Percentiles rank a stretch among this genome's conserved stretches.
phyloP scores from a whole-genome alignment of 2,113 vertebrate genomes.

The Chloebia gouldiae region DNA sequence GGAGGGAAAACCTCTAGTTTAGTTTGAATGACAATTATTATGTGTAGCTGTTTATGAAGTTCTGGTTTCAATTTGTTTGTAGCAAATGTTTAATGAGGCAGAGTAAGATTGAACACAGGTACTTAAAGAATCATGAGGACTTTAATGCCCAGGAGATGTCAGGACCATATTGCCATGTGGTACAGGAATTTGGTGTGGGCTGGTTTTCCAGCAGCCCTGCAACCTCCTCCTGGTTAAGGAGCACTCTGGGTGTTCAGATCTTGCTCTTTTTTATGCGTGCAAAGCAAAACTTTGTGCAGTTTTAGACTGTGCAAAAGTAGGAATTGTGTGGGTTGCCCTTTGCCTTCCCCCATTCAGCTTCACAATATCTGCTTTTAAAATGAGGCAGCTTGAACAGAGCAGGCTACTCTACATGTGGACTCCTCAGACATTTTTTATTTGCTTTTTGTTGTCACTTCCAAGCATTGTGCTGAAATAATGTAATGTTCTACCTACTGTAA shows the following conservation, averaged over 20 bases:
- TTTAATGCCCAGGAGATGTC: not conserved
- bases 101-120: not conserved
- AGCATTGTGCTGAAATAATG: not conserved
- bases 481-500: not conserved
- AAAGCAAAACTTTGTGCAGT: not conserved
- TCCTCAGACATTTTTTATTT: not conserved
- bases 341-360: not conserved
- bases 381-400: not conserved
- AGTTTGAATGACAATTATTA: not conserved
- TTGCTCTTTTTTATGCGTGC: not conserved
- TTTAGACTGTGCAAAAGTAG: not conserved
- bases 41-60: not conserved
- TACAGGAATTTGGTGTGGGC: not conserved
- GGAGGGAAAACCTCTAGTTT: not conserved
- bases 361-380: not conserved
- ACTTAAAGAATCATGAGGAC: not conserved
- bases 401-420: not conserved
- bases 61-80: conserved; percentile 29
- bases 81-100: not conserved
- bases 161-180: not conserved
- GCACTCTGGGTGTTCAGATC: not conserved
- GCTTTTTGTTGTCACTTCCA: not conserved
- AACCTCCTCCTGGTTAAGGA: not conserved
- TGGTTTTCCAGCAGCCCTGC: not conserved
- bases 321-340: not conserved